A percentile compares a stretch with the other conserved stretches of the same genome.
Evolutionary conservation across 2,888 invertebrate species (phyloP).

Genomic region (Diaprepes abbreviatus): DNA sequence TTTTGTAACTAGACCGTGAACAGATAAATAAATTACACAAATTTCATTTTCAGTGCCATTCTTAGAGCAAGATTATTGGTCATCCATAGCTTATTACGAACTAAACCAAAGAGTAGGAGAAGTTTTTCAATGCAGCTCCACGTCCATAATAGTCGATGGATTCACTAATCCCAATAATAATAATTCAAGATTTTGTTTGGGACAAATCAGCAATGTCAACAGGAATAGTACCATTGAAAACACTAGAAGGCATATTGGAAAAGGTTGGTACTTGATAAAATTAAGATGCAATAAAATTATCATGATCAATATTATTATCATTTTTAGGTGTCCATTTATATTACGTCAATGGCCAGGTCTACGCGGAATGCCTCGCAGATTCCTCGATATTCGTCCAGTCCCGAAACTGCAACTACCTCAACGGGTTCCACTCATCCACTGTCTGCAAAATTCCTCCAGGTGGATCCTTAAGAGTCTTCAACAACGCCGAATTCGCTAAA

Average conservation of each 20-base stretch:
- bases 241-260: conserved; percentile 97
- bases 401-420: conserved; percentile 97
- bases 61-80: conserved; percentile 95
- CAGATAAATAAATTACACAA: too few relatives aligned
- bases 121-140: conserved; percentile 90
- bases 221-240: conserved; percentile 98
- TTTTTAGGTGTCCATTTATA: conserved; percentile 67
- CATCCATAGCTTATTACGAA: conserved; percentile 97
- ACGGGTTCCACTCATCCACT: conserved; percentile 98
- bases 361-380: conserved; percentile 97
- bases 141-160: conserved; percentile 94
- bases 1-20: too few relatives aligned
- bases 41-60: conserved; percentile 77
- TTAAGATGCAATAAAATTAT: too few relatives aligned
- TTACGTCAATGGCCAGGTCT: conserved; percentile 97
- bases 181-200: conserved; percentile 94
- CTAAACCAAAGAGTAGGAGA: conserved; percentile 97
- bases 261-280: conserved; percentile 84
- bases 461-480: conserved; percentile 98
- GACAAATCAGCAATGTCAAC: conserved; percentile 97
- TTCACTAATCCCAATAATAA: conserved; percentile 98
- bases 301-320: too few relatives aligned
- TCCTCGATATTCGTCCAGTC: conserved; percentile 99
- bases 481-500: conserved; percentile 97
- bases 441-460: conserved; percentile 99